Percentiles rank a stretch among this genome's conserved stretches.
Evolutionary conservation across 2,113 vertebrate genomes (phyloP).

Genomic region (Talpa occidentalis): DNA sequence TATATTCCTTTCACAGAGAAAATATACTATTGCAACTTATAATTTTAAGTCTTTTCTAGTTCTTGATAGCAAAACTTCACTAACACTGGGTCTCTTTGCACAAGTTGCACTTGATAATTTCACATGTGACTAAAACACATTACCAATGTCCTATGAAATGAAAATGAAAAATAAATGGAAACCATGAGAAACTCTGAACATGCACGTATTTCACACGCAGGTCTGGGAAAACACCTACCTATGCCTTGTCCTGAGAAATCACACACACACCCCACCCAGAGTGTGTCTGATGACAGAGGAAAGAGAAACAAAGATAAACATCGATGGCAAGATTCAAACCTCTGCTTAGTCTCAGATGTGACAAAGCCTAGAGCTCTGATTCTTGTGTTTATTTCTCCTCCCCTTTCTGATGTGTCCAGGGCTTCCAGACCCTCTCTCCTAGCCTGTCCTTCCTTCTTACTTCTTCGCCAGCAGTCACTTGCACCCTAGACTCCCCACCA

Average conservation of each 20-base stretch:
- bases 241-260: neutral
- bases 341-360: neutral
- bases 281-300: neutral
- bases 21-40: constrained; percentile 6
- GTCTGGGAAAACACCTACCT: neutral
- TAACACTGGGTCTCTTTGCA: neutral
- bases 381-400: neutral
- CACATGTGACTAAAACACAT: neutral
- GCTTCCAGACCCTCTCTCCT: neutral
- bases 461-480: neutral
- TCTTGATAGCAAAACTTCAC: constrained; percentile 20
- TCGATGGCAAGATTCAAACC: neutral
- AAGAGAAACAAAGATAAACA: constrained; percentile 35
- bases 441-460: neutral
- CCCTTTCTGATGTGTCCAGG: neutral
- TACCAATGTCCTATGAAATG: neutral
- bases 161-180: constrained; percentile 35
- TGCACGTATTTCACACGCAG: neutral
- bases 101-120: neutral
- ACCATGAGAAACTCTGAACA: constrained; percentile 41
- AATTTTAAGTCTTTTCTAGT: neutral
- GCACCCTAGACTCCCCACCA: neutral
- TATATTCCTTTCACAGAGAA: neutral
- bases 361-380: neutral
- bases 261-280: neutral